These are phyloP conservation scores for Lymantria monacha DNA, from an alignment of 2,888 invertebrate species.

Conservation along the genomic window DNA sequence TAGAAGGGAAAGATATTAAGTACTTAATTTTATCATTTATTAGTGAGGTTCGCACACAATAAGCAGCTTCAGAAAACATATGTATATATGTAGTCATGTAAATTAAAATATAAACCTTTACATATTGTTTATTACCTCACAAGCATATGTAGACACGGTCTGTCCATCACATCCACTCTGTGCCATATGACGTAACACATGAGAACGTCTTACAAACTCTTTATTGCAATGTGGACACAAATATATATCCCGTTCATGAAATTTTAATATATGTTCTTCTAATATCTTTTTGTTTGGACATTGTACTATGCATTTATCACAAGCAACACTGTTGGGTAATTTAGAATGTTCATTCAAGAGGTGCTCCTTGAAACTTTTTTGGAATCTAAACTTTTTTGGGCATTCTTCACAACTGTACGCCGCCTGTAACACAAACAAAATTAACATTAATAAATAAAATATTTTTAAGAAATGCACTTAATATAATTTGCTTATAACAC, in stretches of 20 bases:
- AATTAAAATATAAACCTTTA: no score
- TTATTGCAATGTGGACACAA: conserved; percentile 86
- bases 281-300: conserved; percentile 84
- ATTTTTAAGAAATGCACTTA: no score
- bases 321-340: conserved; percentile 80
- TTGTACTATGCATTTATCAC: conserved; percentile 85
- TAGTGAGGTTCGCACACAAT: no score
- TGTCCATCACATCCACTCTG: conserved; percentile 86
- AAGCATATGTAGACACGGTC: conserved; percentile 41
- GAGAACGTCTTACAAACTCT: conserved; percentile 89
- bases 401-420: conserved; percentile 80
- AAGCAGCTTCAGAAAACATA: no score
- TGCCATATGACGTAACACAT: conserved; percentile 86
- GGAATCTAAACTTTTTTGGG: conserved; percentile 87
- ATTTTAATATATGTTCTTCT: conserved; percentile 85
- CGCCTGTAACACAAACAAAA: conserved; percentile 18
- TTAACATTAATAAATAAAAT: background rate
- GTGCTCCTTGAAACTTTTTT: conserved; percentile 85
- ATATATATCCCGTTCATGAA: conserved; percentile 75
- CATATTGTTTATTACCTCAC: conserved; percentile 57
- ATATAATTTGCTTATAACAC: no score
- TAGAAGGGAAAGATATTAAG: no score
- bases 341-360: conserved; percentile 86
- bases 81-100: no score
- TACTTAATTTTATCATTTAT: no score